Conservation (phyloP, 2,113 vertebrate species). For the Pteruthius melanotis region DNA sequence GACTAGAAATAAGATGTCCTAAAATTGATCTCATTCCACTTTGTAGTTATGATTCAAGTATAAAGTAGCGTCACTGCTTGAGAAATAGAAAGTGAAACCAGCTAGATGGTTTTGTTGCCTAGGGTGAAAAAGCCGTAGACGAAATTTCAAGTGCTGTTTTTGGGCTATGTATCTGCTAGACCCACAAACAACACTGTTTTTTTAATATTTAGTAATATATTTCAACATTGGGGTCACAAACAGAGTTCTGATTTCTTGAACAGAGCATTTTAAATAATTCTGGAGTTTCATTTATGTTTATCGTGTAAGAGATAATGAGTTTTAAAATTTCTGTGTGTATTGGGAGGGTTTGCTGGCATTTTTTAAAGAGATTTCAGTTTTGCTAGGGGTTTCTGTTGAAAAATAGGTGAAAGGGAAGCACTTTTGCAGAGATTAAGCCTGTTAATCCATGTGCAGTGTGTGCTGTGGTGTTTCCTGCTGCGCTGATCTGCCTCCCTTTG, state of each 20-base stretch:
- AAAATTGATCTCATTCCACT: neutral
- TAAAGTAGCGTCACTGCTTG: neutral
- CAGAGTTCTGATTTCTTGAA: neutral
- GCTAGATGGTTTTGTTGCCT: neutral
- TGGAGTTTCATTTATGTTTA: neutral
- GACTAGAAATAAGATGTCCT: neutral
- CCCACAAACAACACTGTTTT: neutral
- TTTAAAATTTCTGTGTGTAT: neutral
- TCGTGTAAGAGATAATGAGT: neutral
- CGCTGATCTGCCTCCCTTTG: accelerated
- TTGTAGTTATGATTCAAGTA: neutral
- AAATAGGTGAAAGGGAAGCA: neutral
- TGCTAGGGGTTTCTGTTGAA: neutral
- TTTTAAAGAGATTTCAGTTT: neutral
- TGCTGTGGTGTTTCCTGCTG: neutral
- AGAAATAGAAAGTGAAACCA: conserved; percentile 13
- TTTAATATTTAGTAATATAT: neutral
- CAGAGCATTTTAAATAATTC: neutral
- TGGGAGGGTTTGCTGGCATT: neutral
- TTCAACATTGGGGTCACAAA: neutral
- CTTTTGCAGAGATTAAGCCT: neutral
- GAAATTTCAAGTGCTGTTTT: neutral
- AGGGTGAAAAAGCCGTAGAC: neutral
- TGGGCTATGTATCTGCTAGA: neutral
- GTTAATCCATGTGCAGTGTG: neutral